Base-by-base conservation (phyloP, 2,888 invertebrate species). In the Drosophila eohydei region DNA sequence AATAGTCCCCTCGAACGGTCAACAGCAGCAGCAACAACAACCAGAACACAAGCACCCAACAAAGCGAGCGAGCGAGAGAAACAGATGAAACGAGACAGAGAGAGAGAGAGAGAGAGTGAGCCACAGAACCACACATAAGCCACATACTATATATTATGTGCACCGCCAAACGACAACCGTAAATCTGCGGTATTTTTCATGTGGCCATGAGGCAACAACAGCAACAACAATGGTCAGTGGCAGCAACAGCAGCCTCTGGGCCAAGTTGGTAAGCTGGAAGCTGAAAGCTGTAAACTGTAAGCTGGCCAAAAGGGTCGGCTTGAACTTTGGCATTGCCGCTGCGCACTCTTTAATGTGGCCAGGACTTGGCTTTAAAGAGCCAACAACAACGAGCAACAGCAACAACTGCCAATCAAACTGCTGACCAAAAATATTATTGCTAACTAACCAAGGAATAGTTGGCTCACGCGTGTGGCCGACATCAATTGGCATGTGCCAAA, bases 141-240 rank as follows among this genome's bases (percentile, higher is more conserved):
- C 77, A 81, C 77, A 81, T 77, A 76, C 80, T 80, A 80, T 76
- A 76, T 77, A 77, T 77, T 77, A 77, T 77, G 77, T 81, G 81
- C 72, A 74, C 81, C 70, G 72, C 87, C 88, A 86, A 78, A 85
- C 86, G 90, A 85, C 89, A 84, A 90, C 84, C 84, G 87, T 84
- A 90, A 84, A 90, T 90, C 84, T 84, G 84, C 89, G 84, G 90
- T 77, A 83, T 84, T 83, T 85, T 84, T 85, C 90, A 90, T 88
- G 83, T 80, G 90, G 84, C 66, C 78, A 81, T 68, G 72, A 51
- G 76, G 69, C 57, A 64, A 44, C 57, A 61, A 36, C 50, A 56
- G 4, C 38, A 56, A 36, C 59, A 63, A 55, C 63, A 67, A 60
- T 55, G 56, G 41, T 56, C 65, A 72, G 56, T 12, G 55, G 58